Evolutionary conservation across 2,888 invertebrate species (phyloP).

Genomic region (Venusia cambrica): DNA sequence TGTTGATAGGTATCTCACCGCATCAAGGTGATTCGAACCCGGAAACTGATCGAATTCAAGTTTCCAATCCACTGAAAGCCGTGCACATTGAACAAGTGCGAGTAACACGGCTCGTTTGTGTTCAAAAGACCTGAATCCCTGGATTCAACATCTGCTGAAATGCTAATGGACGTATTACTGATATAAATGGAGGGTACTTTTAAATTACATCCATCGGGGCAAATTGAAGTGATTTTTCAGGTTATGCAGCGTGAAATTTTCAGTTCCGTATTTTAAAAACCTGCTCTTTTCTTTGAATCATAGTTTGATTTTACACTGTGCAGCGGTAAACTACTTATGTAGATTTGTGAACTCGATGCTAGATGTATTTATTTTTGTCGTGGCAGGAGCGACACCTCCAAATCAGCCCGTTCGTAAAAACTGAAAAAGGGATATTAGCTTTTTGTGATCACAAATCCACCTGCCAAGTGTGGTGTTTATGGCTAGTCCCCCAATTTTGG

Average conservation of each 20-base stretch:
- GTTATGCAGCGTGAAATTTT: constrained; percentile 10
- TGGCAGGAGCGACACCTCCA: no score
- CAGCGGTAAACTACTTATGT: no score
- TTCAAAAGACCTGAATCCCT: constrained; percentile 19
- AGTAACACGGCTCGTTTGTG: constrained; percentile 21
- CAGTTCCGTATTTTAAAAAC: constrained; percentile 8
- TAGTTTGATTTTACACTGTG: no score
- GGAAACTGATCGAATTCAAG: constrained; percentile 30
- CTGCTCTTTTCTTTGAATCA: no score
- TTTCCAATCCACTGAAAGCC: constrained; percentile 44
- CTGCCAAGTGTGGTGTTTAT: no score
- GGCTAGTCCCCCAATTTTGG: no score
- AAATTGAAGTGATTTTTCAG: constrained; percentile 22
- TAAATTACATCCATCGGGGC: constrained; percentile 18
- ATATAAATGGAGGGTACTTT: constrained; percentile 21
- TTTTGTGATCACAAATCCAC: no score
- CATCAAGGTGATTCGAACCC: background rate
- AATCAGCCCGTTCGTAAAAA: no score
- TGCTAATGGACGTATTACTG: constrained; percentile 24
- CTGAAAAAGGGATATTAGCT: no score
- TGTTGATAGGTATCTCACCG: background rate
- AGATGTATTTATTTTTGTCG: no score
- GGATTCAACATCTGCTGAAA: constrained; percentile 23
- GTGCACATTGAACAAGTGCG: constrained; percentile 36
- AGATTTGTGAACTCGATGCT: no score